A percentile compares a stretch with the other conserved stretches of the same genome.
These are phyloP conservation scores for Idaea dimidiata DNA, from an alignment of 2,888 invertebrate genomes.

Conservation along the genomic window DNA sequence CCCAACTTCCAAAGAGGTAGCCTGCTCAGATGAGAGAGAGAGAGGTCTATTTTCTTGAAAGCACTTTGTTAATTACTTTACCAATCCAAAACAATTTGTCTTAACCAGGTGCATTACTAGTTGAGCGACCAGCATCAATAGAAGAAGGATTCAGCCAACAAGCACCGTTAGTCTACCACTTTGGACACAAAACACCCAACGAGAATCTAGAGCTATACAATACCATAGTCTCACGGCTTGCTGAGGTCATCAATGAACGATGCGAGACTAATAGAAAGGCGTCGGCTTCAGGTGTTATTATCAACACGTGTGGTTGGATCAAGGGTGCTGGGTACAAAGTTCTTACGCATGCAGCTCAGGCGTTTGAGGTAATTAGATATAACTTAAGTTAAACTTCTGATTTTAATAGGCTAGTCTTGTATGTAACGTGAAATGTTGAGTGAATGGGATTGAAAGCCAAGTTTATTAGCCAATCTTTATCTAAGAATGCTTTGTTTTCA, in stretches of 20 bases:
- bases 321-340: slow-evolving; percentile 94
- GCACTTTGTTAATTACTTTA: no score
- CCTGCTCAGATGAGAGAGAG: no score
- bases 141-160: slow-evolving; percentile 97
- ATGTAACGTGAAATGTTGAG: neutral
- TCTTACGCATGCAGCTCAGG: slow-evolving; percentile 92
- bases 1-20: no score
- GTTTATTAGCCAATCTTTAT: no score
- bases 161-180: slow-evolving; percentile 96
- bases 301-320: slow-evolving; percentile 99
- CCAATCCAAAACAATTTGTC: neutral
- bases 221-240: slow-evolving; percentile 89
- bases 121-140: slow-evolving; percentile 95
- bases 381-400: neutral
- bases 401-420: neutral
- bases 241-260: slow-evolving; percentile 91
- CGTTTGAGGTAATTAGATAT: slow-evolving; percentile 92
- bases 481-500: no score
- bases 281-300: slow-evolving; percentile 93
- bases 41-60: no score
- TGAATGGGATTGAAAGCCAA: no score
- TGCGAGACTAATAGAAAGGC: slow-evolving; percentile 94
- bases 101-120: slow-evolving; percentile 86
- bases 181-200: slow-evolving; percentile 90
- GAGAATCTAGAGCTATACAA: slow-evolving; percentile 92